Percentiles rank a stretch among this genome's conserved stretches.
Conservation (phyloP, 2,113 vertebrate species). For the Leptocoma aspasia region DNA sequence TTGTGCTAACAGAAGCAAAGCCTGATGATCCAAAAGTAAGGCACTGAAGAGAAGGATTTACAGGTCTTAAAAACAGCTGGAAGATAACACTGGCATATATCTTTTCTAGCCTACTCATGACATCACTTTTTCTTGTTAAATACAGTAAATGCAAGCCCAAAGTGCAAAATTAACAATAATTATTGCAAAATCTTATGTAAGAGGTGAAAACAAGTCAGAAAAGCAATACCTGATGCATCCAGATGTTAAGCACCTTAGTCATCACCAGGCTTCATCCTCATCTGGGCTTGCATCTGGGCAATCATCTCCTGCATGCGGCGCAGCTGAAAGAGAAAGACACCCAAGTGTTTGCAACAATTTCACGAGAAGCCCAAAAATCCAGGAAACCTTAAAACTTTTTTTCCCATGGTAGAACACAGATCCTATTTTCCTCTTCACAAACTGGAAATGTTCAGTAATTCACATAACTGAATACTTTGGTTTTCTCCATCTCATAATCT, state of each 20-base stretch:
- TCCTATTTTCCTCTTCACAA: neutral
- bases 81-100: neutral
- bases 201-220: neutral
- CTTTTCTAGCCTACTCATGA: neutral
- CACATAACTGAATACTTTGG: neutral
- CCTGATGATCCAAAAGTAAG: neutral
- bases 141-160: neutral
- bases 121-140: neutral
- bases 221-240: slow-evolving; percentile 10
- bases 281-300: slow-evolving; percentile 86
- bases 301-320: slow-evolving; percentile 92
- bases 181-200: neutral
- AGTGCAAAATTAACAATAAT: neutral
- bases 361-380: neutral
- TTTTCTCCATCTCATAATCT: neutral
- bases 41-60: neutral
- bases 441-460: neutral
- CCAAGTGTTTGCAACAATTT: neutral
- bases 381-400: neutral
- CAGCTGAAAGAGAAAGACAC: slow-evolving; percentile 65
- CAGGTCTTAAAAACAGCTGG: neutral
- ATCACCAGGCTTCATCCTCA: slow-evolving; percentile 84
- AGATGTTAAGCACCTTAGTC: slow-evolving; percentile 62
- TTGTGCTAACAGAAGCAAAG: neutral
- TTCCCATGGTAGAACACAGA: neutral